phyloP scores from a whole-genome alignment of 2,888 invertebrate species.

The Bimastos eiseni region DNA sequence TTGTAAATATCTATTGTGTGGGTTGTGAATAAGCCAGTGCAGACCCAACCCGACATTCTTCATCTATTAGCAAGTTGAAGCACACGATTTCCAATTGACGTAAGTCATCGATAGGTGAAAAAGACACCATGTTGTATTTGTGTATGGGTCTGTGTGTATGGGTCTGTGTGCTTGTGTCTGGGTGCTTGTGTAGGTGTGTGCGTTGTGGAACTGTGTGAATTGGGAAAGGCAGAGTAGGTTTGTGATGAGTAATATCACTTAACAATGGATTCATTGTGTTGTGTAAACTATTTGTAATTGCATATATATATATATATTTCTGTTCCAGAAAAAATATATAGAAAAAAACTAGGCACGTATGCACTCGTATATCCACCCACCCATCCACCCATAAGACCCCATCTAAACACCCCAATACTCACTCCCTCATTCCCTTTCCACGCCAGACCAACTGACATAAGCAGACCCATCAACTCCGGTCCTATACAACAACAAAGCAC shows the following conservation, averaged over 20 bases:
- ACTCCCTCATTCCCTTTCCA: neutral
- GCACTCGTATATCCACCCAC: neutral
- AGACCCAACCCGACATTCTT: neutral
- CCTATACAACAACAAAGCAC: neutral
- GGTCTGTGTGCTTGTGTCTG: no score
- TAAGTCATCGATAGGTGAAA: neutral
- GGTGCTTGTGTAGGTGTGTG: neutral
- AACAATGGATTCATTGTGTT: neutral
- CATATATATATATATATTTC: neutral
- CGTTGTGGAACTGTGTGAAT: neutral
- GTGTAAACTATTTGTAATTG: neutral
- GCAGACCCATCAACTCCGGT: neutral
- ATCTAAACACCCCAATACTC: neutral
- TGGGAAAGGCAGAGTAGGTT: neutral
- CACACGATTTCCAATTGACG: neutral
- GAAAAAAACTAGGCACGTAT: neutral
- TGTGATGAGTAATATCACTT: constrained; percentile 13
- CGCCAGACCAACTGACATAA: neutral
- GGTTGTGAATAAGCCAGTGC: neutral
- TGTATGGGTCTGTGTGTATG: no score
- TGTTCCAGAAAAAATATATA: neutral
- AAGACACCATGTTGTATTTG: neutral
- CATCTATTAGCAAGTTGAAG: neutral
- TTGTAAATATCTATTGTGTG: neutral
- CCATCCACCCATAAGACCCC: neutral